Evolutionary conservation across 2,113 vertebrate genomes (phyloP), one percentile per base, ranked within the genome.

Genomic region (Proterorhinus semilunaris): DNA sequence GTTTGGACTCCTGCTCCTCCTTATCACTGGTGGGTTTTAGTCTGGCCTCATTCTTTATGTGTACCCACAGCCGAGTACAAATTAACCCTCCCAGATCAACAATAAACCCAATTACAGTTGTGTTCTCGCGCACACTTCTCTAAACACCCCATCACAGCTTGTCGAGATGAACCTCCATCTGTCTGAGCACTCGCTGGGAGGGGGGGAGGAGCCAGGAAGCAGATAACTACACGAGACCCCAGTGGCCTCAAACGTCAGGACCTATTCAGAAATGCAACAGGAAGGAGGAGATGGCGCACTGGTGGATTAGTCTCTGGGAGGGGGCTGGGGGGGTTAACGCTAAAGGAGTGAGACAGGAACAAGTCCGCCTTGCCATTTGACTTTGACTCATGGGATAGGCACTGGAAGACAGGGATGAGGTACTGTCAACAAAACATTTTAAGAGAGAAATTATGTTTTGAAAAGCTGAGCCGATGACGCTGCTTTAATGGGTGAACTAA

Each of bases 71-170:
- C 86, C 87, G 83, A 90, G 79, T 82, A 84, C 85, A 90, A 89
- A 91, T 89, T 78, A 91, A 91, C 87, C 87, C 90, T 77, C 75
- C 83, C 83, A 89, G 88, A 91, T 88, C 86, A 88, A 90, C 87
- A 89, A 89, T 84, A 81, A 87, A 86, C 70, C 83, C 84, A 90
- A 91, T 90, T 87, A 83, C 86, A 84, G 84, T 75, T 83, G 86
- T 89, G 85, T 86, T 87, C 70, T 66, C 64, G 65, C 62, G 78
- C 89, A 75, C 83, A 88, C 78, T 82, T 87, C 81, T 86, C 86
- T 91, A 82, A 88, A 86, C 87, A 87, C 84, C 83, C 27, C 85
- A 88, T 86, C 83, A 81, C 86, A 86, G 85, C 87, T 85, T 81
- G 79, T 87, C 79, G 79, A 80, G 80, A 89, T 88, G 82, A 88